These are phyloP conservation scores for Cassiopea andromeda DNA, from an alignment of 30 jellyfish, hydroid and myxozoan genomes.

Conservation along the genomic window DNA sequence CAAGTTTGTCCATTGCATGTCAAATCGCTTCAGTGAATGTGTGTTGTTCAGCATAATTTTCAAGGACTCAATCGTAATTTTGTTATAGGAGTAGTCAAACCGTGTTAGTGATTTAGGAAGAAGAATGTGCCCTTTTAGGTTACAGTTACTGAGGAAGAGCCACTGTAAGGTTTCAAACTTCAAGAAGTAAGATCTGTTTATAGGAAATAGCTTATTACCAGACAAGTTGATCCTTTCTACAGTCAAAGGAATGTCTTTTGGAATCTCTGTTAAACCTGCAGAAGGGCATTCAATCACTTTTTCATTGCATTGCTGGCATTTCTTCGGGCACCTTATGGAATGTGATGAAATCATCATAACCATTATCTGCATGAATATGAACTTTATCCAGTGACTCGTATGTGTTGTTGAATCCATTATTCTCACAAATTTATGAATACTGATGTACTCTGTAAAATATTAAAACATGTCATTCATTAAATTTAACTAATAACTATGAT, in stretches of 20 bases:
- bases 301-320: neutral
- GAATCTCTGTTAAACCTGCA: constrained; percentile 21
- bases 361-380: neutral
- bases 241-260: constrained; percentile 26
- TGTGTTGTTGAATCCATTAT: too few species aligned
- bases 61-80: neutral
- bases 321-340: neutral
- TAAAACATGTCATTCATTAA: too few species aligned
- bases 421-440: too few species aligned
- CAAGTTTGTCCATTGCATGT: neutral
- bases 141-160: neutral
- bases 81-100: neutral
- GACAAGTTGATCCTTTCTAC: constrained; percentile 27
- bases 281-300: neutral
- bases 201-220: neutral
- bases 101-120: constrained; percentile 2
- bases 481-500: too few species aligned
- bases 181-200: constrained; percentile 7
- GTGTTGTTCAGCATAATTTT: neutral
- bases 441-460: too few species aligned
- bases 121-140: neutral
- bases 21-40: neutral
- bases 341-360: neutral
- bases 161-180: neutral
- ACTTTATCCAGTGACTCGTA: too few species aligned